phyloP scores from a whole-genome alignment of 2,888 invertebrate species.

The Tridacna crocea region DNA sequence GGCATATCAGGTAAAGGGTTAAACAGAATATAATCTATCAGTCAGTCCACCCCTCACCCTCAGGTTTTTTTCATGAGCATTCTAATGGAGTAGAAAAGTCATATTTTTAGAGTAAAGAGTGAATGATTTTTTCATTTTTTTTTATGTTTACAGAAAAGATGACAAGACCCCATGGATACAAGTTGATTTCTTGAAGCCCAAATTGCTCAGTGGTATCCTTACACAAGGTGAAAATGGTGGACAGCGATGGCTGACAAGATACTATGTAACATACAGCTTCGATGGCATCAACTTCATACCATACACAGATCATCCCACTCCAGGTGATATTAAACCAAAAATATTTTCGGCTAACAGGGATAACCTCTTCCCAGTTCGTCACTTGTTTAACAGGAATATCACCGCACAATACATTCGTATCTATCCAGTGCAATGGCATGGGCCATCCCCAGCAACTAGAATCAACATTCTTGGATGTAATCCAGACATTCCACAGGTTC shows the following conservation, averaged over 20 bases:
- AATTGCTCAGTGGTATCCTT: constrained; percentile 72
- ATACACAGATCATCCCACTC: constrained; percentile 65
- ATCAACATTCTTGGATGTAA: constrained; percentile 75
- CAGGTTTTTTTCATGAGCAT: no score
- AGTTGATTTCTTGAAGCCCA: constrained; percentile 70
- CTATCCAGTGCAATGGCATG: constrained; percentile 64
- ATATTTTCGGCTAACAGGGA: constrained; percentile 71
- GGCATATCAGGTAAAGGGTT: no score
- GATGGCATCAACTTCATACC: constrained; percentile 71
- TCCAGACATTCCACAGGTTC: constrained; percentile 62
- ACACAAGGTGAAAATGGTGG: constrained; percentile 72
- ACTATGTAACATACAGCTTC: constrained; percentile 68
- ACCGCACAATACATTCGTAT: constrained; percentile 72
- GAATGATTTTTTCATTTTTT: no score
- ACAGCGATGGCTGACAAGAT: constrained; percentile 69
- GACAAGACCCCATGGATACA: constrained; percentile 73
- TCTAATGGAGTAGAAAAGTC: no score
- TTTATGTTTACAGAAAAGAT: constrained; percentile 40
- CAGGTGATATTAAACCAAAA: constrained; percentile 62
- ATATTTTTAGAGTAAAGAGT: no score
- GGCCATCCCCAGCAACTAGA: constrained; percentile 64
- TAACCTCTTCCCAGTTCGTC: constrained; percentile 63
- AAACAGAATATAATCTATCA: no score
- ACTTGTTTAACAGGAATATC: constrained; percentile 75
- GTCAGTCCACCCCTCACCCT: no score